These are phyloP conservation scores for Pempheris klunzingeri DNA, from an alignment of 2,797 vertebrate genomes.

Conservation along the genomic window DNA sequence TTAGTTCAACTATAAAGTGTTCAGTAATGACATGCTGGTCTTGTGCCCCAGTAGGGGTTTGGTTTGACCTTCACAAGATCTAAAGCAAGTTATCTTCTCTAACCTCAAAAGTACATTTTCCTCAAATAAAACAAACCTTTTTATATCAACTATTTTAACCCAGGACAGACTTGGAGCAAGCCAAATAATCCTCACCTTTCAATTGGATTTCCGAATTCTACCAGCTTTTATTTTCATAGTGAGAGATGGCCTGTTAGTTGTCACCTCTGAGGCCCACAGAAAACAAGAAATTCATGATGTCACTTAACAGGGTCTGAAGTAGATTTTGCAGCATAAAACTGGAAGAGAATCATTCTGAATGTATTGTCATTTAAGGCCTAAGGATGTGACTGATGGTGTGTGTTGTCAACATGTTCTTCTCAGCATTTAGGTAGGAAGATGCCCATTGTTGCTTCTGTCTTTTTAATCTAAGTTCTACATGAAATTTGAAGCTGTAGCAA, in stretches of 20 bases:
- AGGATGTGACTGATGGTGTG: slow-evolving; percentile 56
- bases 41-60: slow-evolving; percentile 59
- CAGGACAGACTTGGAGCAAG: slow-evolving; percentile 80
- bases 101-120: slow-evolving; percentile 79
- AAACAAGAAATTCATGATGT: slow-evolving; percentile 67
- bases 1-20: slow-evolving; percentile 75
- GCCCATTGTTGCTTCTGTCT: slow-evolving; percentile 39
- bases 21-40: slow-evolving; percentile 66
- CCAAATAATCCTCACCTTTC: slow-evolving; percentile 79
- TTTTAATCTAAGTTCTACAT: slow-evolving; percentile 18
- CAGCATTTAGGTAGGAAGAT: slow-evolving; percentile 51
- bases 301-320: slow-evolving; percentile 75
- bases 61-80: slow-evolving; percentile 67
- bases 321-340: slow-evolving; percentile 45
- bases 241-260: slow-evolving; percentile 46
- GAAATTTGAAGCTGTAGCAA: slow-evolving; percentile 65
- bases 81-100: slow-evolving; percentile 72
- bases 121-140: slow-evolving; percentile 62
- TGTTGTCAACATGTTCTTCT: slow-evolving; percentile 48
- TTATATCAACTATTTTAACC: slow-evolving; percentile 79
- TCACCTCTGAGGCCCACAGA: slow-evolving; percentile 48
- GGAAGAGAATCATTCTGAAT: slow-evolving; percentile 76
- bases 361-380: slow-evolving; percentile 76
- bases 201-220: slow-evolving; percentile 79
- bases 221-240: slow-evolving; percentile 59